These are phyloP conservation scores for Oxygymnocypris stewartii DNA, from an alignment of 2,113 vertebrate species.

Conservation along the genomic window DNA sequence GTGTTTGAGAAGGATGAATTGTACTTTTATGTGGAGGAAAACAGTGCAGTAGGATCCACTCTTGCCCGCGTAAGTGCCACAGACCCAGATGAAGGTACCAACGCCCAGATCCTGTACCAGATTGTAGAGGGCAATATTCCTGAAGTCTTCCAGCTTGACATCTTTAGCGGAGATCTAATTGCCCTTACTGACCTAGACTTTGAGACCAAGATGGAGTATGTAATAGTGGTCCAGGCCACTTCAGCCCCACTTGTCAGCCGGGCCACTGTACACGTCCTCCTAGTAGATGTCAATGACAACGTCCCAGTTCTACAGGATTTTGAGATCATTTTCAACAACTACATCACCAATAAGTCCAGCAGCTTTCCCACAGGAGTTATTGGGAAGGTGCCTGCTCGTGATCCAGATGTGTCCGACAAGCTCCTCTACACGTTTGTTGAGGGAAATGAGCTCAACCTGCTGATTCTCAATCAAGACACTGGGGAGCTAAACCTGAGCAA, in stretches of 20 bases:
- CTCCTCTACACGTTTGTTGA: conserved; percentile 83
- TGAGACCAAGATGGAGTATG: conserved; percentile 78
- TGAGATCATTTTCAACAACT: conserved; percentile 91
- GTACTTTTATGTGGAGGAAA: conserved; percentile 84
- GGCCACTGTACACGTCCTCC: conserved; percentile 79
- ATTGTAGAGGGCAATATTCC: conserved; percentile 87
- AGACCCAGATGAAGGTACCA: conserved; percentile 85
- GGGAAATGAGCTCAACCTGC: conserved; percentile 83
- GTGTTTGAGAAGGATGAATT: conserved; percentile 86
- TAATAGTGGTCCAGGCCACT: conserved; percentile 87
- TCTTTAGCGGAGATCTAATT: conserved; percentile 84
- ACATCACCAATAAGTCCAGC: conserved; percentile 84
- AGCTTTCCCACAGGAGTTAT: conserved; percentile 86
- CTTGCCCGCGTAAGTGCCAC: conserved; percentile 80
- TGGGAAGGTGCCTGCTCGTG: conserved; percentile 84
- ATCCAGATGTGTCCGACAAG: conserved; percentile 84
- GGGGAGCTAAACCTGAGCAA: conserved; percentile 86
- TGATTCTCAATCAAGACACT: conserved; percentile 79
- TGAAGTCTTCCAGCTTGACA: conserved; percentile 86
- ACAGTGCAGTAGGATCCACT: conserved; percentile 83
- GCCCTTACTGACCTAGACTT: conserved; percentile 86
- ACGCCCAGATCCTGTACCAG: conserved; percentile 88
- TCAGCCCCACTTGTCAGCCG: conserved; percentile 87
- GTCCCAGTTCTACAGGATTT: conserved; percentile 81
- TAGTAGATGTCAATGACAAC: conserved; percentile 87